Conservation (phyloP, 2,113 vertebrate genomes). For the Typhlomys cinereus region DNA sequence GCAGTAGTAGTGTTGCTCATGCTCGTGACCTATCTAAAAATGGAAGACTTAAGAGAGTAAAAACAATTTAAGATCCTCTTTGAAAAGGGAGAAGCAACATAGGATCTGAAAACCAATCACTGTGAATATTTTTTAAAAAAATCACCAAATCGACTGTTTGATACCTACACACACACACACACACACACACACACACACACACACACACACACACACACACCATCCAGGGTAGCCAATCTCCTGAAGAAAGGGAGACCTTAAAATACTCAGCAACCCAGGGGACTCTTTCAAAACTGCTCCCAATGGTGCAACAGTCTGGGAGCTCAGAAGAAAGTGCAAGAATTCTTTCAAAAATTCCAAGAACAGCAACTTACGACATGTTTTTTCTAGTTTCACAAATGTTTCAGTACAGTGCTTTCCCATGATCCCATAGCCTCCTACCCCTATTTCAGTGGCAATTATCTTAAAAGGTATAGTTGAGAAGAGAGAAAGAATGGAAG, state of each 20-base stretch:
- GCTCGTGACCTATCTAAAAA: background rate
- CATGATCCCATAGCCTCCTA: background rate
- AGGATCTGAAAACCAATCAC: slow-evolving; percentile 4
- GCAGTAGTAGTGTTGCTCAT: background rate
- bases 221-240: no score
- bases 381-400: slow-evolving; percentile 45
- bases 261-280: background rate
- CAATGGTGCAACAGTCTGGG: background rate
- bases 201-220: background rate
- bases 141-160: background rate
- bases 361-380: slow-evolving; percentile 47
- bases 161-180: background rate
- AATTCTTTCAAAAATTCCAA: slow-evolving; percentile 61
- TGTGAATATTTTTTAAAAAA: background rate
- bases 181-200: background rate
- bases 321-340: background rate
- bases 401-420: background rate
- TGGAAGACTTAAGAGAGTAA: background rate
- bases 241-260: background rate
- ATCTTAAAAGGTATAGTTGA: background rate
- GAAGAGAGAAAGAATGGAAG: background rate
- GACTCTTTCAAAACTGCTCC: background rate
- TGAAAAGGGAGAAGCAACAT: background rate
- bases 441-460: background rate
- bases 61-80: slow-evolving; percentile 4